Evolutionary conservation across 1,140 invertebrate species (phyloP), one percentile per base, ranked within the genome.

Genomic region (Oryctes rhinoceros): DNA sequence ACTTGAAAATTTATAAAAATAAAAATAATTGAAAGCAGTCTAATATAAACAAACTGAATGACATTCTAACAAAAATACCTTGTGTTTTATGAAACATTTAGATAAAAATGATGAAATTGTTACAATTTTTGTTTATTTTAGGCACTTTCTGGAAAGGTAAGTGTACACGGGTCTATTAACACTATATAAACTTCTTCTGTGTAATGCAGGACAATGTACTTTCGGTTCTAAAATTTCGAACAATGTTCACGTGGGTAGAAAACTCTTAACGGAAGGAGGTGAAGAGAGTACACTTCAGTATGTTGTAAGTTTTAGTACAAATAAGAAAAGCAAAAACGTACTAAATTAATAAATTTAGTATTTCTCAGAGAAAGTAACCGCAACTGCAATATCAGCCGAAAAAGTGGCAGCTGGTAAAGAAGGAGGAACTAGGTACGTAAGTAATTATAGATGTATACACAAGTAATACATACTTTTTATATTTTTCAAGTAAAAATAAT

Each of bases 51-150:
- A 62, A 62, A 62, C 20, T 62, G 53, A 62, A 62, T 62, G 53
- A 62, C 53, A 62, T 62, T 62, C 4, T 62, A 62, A 62, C 53
- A 62, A 62, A 62, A 62, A 62, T 62, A 62, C 53, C 53, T 62
- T 62, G 53, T 62, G 53, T 62, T 62, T 62, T 1, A 62, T 62
- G 5, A 62, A 62, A 62, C 53, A 62, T 62, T 62, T 62, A 62
- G 7, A 62, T 13, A 62, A 20, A 62, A 62, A 62, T 10, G 53
- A 62, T 62, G 53, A 62, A 62, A 62, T 62, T 62, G 20, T 15
- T 62, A 62, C 53, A 62, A 62, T 62, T 62, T 62, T 62, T 62
- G 20, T 18, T 62, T 62, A 62, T 62, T 62, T 62, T 62, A 62
- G 53, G 53, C 53, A 20, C 20, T 62, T 62, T 62, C 53, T 62